Evolutionary conservation across 2,888 invertebrate genomes (phyloP), one percentile per base, ranked within the genome.

Genomic region (Cenopis cana): DNA sequence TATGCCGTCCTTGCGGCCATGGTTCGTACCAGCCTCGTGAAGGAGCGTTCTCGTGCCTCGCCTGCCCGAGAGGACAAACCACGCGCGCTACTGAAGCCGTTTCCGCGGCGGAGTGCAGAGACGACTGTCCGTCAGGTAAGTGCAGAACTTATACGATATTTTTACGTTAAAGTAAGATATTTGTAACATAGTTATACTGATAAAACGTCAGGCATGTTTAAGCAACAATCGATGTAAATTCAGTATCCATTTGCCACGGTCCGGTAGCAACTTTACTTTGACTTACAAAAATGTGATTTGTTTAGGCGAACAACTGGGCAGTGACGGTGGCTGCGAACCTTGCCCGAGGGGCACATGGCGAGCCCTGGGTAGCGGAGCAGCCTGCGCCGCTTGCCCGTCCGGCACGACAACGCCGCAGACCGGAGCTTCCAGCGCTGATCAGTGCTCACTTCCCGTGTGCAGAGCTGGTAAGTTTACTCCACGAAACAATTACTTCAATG

Each of bases 21-120:
- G 99, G 99, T 1, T 98, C 98, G 83, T 99, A 96, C 89, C 99
- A 98, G 85, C 96, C 98, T 0, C 95, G 95, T 49, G 98, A 98
- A 89, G 98, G 98, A 1, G 96, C 98, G 61, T 98, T 98, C 92
- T 95, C 96, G 1, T 98, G 98, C 82, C 94, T 96, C 68, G 94
- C 98, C 0, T 99, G 99, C 82, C 98, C 98, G 0, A 94, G 98
- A 62, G 98, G 98, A 10, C 97, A 98, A 85, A 99, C 98, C 0
- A 99, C 99, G 0, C 94, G 98, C 62, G 97, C 97, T 2, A 96
- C 96, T 8, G 98, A 98, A 83, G 98, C 98, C 0, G 97, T 97
- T 0, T 97, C 98, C 0, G 94, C 95, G 68, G 96, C 97, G 77
- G 98, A 98, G 88, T 98, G 98, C 84, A 94, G 98, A 69, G 98